A percentile compares a stretch with the other conserved stretches of the same genome.
phyloP scores from a whole-genome alignment of 2,113 vertebrate species.

The Silurus asotus region DNA sequence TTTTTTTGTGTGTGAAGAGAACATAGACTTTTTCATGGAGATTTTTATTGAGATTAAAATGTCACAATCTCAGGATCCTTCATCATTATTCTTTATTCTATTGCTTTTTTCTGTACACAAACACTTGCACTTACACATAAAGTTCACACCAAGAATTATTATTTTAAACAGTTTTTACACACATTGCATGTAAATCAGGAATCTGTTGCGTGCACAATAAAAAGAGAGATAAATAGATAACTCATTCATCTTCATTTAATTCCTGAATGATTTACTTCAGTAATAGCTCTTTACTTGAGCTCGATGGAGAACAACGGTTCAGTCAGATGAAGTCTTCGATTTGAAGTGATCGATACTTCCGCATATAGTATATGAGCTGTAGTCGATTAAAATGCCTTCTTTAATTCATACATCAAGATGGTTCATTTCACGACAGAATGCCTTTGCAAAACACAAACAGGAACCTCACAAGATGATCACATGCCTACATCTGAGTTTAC shows the following conservation, averaged over 20 bases:
- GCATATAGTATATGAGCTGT: background rate
- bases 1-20: background rate
- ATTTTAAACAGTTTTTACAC: background rate
- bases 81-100: background rate
- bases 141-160: background rate
- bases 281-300: background rate
- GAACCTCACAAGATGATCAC: background rate
- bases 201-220: background rate
- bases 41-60: too few relatives aligned
- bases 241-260: background rate
- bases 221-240: background rate
- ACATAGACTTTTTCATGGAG: too few relatives aligned
- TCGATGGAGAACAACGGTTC: background rate
- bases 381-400: background rate
- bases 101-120: background rate
- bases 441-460: background rate
- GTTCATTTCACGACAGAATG: background rate
- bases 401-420: background rate
- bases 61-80: background rate
- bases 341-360: background rate
- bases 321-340: background rate
- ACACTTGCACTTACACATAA: background rate
- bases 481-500: background rate
- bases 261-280: background rate
- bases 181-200: background rate